phyloP scores from a whole-genome alignment of 2,113 vertebrate genomes.

The Mionectes macconnelli region DNA sequence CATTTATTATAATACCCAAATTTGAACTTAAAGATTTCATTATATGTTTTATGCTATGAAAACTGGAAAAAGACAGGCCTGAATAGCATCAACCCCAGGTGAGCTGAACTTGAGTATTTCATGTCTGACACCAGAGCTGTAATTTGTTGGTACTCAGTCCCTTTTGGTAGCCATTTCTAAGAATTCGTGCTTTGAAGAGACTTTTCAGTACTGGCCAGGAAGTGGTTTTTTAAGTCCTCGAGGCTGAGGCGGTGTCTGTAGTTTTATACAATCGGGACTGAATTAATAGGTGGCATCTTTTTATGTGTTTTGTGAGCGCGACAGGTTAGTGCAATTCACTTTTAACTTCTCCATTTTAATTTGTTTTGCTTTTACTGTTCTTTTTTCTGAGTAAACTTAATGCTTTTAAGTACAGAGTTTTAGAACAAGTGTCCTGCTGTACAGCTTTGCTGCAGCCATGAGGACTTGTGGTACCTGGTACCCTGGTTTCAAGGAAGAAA shows the following conservation, averaged over 20 bases:
- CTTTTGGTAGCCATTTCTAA: not conserved
- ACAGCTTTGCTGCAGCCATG: not conserved
- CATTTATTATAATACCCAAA: not conserved
- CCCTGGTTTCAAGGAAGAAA: not conserved
- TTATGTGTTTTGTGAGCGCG: not conserved
- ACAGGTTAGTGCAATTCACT: not conserved
- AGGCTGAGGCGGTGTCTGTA: not conserved
- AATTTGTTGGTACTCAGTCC: not conserved
- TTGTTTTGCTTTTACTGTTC: not conserved
- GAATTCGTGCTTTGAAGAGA: not conserved
- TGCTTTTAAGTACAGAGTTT: not conserved
- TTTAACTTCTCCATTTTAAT: not conserved
- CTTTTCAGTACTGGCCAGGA: not conserved
- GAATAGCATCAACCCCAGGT: not conserved
- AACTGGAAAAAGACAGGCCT: not conserved
- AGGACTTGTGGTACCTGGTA: not conserved
- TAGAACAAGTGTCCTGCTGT: not conserved
- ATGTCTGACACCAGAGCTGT: not conserved
- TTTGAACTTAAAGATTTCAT: not conserved
- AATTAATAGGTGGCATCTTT: not conserved
- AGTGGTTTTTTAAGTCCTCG: not conserved
- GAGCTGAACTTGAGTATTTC: not conserved
- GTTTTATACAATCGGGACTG: not conserved
- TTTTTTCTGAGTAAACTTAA: not conserved
- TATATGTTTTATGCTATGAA: accelerated